Base-by-base conservation (phyloP, 2,113 vertebrate species). In the Pholis gunnellus region DNA sequence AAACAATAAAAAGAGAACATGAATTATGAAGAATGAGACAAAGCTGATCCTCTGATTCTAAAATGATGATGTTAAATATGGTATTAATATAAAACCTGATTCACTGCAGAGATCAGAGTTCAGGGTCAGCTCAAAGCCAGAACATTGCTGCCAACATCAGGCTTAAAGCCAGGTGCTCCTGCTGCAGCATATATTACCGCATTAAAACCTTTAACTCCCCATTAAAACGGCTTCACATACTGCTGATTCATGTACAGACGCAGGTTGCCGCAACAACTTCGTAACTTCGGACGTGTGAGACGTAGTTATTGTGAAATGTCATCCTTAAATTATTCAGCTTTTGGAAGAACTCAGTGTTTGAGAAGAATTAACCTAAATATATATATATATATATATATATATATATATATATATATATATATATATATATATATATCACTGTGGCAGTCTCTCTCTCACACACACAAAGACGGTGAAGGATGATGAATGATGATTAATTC, bases 41-140 rank as follows among this genome's bases (percentile, higher is more conserved):
- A 68, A 54, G n/a, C 6, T 22, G 14, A n/a, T 9, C 7, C 50
- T 38, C 4, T 2, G 0, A 60, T 48, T 52, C 6, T 56, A 31
- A 64, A 63, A 69, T 64, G 22, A 71, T 46, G 11, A 42, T 15
- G 25, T 73, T 74, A 31, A 59, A 70, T 63, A 50, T 71, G 29
- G 60, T 44, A n/a, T 59, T 46, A 78, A 78, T 71, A 34, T 56
- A 72, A 72, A 27, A 70, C 9, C 22, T 44, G 42, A 46, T 66
- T 68, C 48, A 76, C 27, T 76, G 54, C 20, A 20, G 25, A 61
- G 75, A 54, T n/a, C 44, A 46, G n/a, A 6, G 46, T 52, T 44
- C 38, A 31, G 44, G 67, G 15, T 61, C 27, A 57, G 27, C 57
- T 79, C 25, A 74, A 77, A 85, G 82, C 77, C 36, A 82, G 29